Percentiles rank a stretch among this genome's conserved stretches.
phyloP scores from a whole-genome alignment of 30 jellyfish, hydroid and myxozoan genomes.

The Hydractinia symbiolongicarpus region DNA sequence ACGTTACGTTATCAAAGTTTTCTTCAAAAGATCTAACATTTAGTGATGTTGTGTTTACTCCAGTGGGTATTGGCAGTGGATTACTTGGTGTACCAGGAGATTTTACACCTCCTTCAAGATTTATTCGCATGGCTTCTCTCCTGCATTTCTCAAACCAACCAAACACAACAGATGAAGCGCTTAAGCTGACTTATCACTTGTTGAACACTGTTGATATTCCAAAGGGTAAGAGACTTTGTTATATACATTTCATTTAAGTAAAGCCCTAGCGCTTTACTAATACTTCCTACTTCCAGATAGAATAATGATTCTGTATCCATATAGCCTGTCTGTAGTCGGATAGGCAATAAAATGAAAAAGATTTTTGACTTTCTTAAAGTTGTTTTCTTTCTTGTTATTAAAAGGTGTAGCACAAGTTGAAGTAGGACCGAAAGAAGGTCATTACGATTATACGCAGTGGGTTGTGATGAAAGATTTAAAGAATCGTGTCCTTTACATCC shows the following conservation, averaged over 20 bases:
- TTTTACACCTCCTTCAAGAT: slow-evolving; percentile 13
- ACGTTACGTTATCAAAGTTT: neutral
- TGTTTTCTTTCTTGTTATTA: no score
- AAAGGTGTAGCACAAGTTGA: neutral
- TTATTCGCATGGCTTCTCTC: slow-evolving; percentile 1
- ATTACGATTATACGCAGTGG: slow-evolving; percentile 10
- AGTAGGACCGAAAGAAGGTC: neutral
- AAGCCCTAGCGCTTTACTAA: no score
- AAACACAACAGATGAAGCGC: neutral
- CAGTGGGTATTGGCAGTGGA: slow-evolving; percentile 7
- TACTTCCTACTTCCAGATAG: no score
- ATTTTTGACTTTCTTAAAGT: no score
- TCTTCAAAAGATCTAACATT: neutral
- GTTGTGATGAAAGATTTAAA: slow-evolving; percentile 2
- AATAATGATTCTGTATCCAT: no score
- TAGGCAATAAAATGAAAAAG: no score
- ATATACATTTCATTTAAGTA: no score
- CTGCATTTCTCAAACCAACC: neutral
- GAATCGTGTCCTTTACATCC: neutral
- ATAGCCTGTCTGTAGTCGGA: no score
- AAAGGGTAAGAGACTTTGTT: neutral
- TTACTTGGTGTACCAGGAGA: slow-evolving; percentile 22
- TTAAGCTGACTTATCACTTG: neutral
- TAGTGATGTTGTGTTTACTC: neutral
- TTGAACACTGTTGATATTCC: slow-evolving; percentile 8